phyloP scores from a whole-genome alignment of 1,140 invertebrate genomes.

The Pemphigus obesinymphae region DNA sequence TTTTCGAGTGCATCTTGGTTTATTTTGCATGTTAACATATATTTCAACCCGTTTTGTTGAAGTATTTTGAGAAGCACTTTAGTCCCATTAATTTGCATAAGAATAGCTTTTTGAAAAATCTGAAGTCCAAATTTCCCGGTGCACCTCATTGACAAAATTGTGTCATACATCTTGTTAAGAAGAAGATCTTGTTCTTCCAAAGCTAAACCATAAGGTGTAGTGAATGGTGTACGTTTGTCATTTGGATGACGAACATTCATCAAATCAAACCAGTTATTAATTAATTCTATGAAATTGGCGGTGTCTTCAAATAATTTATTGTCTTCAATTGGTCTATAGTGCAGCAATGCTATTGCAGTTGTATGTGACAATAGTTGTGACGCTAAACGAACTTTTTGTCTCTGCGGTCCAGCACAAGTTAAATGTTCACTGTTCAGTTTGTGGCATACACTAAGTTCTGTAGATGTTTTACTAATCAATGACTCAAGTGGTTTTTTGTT shows the following conservation, averaged over 20 bases:
- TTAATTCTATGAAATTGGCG: constrained; percentile 41
- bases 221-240: not conserved
- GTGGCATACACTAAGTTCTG: constrained; percentile 44
- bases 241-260: constrained; percentile 40
- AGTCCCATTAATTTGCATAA: not conserved
- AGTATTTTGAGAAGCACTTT: not conserved
- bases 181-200: not conserved
- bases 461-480: constrained; percentile 27
- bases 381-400: constrained; percentile 44
- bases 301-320: not conserved
- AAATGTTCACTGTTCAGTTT: constrained; percentile 43
- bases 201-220: not conserved
- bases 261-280: constrained; percentile 44
- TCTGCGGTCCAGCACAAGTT: constrained; percentile 31
- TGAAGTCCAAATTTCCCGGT: no score
- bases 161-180: not conserved
- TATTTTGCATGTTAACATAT: constrained; percentile 41
- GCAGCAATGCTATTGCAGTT: constrained; percentile 43
- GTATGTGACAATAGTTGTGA: constrained; percentile 44
- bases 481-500: constrained; percentile 41
- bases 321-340: constrained; percentile 25
- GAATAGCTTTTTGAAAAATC: constrained; percentile 12
- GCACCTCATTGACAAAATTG: not conserved
- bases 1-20: constrained; percentile 45
- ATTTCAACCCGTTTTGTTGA: not conserved